A percentile compares a stretch with the other conserved stretches of the same genome.
phyloP scores from a whole-genome alignment of 2,113 vertebrate genomes.

The Rhynchomys soricoides region DNA sequence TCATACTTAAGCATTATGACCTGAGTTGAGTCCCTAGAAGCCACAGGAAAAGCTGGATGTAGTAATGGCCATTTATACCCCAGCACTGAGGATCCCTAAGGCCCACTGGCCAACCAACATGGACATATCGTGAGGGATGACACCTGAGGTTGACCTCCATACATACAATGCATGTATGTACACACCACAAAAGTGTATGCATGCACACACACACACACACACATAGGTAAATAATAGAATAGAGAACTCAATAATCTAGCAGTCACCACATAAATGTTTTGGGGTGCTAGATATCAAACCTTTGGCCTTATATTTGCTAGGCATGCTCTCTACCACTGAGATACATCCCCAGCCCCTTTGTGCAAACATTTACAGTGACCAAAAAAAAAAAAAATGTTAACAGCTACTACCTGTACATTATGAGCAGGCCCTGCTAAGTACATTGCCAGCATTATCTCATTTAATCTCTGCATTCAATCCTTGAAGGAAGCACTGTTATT shows the following conservation, averaged over 20 bases:
- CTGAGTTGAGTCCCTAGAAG: background rate
- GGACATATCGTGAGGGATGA: background rate
- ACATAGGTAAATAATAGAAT: background rate
- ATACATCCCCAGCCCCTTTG: background rate
- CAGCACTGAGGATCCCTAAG: background rate
- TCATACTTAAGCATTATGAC: background rate
- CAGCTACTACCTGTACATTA: background rate
- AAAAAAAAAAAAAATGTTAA: background rate
- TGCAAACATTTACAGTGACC: constrained; percentile 9
- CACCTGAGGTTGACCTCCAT: background rate
- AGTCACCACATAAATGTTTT: background rate
- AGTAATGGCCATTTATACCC: background rate
- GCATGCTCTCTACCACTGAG: background rate
- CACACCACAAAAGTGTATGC: background rate
- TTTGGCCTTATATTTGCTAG: background rate
- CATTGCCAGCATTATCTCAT: background rate
- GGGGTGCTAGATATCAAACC: no score
- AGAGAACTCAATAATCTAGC: background rate
- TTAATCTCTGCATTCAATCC: constrained; percentile 18
- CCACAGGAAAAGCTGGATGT: background rate
- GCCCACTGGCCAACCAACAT: background rate
- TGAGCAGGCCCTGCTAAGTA: background rate
- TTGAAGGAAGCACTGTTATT: background rate
- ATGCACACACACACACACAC: background rate
- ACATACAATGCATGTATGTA: no score